phyloP scores from a whole-genome alignment of 2,113 vertebrate species.

The Romanogobio albipinnatus region DNA sequence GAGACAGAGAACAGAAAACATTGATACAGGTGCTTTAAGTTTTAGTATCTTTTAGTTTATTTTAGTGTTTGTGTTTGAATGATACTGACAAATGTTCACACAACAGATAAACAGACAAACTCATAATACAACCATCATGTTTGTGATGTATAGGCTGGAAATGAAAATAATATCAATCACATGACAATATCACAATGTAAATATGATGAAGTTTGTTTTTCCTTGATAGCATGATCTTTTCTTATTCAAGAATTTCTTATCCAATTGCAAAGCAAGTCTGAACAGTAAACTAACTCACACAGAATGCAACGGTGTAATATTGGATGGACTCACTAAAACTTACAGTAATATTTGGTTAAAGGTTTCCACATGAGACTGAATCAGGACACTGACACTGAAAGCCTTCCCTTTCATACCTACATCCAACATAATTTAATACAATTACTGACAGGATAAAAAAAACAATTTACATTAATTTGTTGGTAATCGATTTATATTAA shows the following conservation, averaged over 20 bases:
- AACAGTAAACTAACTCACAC: constrained; percentile 8
- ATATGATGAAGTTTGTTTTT: neutral
- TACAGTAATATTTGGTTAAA: constrained; percentile 30
- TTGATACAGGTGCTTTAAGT: neutral
- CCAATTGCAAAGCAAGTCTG: neutral
- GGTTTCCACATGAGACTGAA: constrained; percentile 15
- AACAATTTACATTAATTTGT: neutral
- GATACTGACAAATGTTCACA: constrained; percentile 23
- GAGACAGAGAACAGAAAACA: constrained; percentile 30
- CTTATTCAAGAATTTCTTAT: neutral
- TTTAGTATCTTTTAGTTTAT: constrained; percentile 40
- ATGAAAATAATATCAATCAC: constrained; percentile 20
- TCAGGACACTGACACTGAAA: constrained; percentile 8
- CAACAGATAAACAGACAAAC: constrained; percentile 12
- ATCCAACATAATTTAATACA: constrained; percentile 40
- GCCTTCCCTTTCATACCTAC: neutral
- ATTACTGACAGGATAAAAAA: constrained; percentile 10
- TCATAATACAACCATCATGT: neutral
- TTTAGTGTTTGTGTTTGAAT: constrained; percentile 10
- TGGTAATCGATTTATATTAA: constrained; percentile 29
- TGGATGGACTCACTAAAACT: neutral
- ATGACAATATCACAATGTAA: neutral
- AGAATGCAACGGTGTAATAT: neutral
- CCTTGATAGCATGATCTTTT: neutral
- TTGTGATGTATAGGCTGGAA: neutral